Evolutionary conservation across 2,888 invertebrate genomes (phyloP).

Genomic region (Pammene fasciana): DNA sequence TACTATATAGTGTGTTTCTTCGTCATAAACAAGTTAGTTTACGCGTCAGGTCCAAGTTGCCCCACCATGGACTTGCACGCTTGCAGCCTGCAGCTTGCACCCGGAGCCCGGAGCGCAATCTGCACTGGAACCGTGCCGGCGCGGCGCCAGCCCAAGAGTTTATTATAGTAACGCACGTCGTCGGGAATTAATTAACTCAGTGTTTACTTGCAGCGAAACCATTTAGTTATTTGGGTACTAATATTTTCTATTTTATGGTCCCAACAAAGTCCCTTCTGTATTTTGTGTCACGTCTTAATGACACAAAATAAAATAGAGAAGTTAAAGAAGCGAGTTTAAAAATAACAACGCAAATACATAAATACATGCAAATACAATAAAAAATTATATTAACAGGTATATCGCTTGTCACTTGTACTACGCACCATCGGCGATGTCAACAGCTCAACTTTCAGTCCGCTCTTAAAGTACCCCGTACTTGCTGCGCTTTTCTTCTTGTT

Average conservation of each 20-base stretch:
- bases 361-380: too few relatives aligned
- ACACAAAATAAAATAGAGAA: too few relatives aligned
- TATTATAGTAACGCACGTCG: conserved; percentile 1
- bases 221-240: neutral
- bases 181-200: conserved; percentile 5
- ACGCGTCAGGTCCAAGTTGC: too few relatives aligned
- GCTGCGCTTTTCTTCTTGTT: conserved; percentile 28
- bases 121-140: neutral
- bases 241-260: too few relatives aligned
- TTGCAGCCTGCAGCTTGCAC: too few relatives aligned
- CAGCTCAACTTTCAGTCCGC: conserved; percentile 3
- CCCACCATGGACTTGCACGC: too few relatives aligned
- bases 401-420: neutral
- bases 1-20: neutral
- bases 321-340: too few relatives aligned
- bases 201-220: neutral
- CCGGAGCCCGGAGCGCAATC: conserved; percentile 4
- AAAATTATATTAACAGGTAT: neutral
- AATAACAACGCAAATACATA: too few relatives aligned
- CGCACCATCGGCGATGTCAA: neutral
- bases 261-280: too few relatives aligned
- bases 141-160: neutral
- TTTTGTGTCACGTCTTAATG: too few relatives aligned
- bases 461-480: neutral
- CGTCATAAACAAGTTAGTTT: conserved; percentile 27